phyloP scores from a whole-genome alignment of 2,888 invertebrate genomes.

The Tachina grossa region DNA sequence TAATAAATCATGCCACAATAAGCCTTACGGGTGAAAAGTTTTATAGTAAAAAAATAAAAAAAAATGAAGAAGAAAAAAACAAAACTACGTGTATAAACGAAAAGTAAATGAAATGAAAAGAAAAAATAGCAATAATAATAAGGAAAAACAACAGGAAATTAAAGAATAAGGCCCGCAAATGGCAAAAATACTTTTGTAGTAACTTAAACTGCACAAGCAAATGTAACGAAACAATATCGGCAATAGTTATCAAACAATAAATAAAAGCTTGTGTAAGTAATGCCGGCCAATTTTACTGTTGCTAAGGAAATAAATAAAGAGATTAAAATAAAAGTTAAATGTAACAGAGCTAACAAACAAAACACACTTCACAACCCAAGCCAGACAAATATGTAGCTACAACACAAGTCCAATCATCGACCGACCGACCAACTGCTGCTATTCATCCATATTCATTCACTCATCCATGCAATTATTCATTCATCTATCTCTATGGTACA shows the following conservation, averaged over 20 bases:
- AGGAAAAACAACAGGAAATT: conserved; percentile 9
- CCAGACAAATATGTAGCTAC: conserved; percentile 20
- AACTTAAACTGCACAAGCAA: background rate
- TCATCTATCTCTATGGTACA: background rate
- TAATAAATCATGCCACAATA: background rate
- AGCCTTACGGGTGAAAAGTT: background rate
- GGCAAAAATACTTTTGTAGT: background rate
- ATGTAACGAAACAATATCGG: conserved; percentile 43
- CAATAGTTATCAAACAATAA: conserved; percentile 27
- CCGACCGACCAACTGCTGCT: background rate
- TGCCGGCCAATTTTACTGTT: conserved; percentile 47
- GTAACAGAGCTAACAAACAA: background rate
- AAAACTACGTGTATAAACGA: background rate
- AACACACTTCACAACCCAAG: background rate
- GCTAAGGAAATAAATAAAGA: conserved; percentile 49
- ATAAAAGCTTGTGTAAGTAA: conserved; percentile 2
- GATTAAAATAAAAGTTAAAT: conserved; percentile 1
- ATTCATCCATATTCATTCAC: conserved; percentile 15
- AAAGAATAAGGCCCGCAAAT: conserved; percentile 17
- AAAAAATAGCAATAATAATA: background rate
- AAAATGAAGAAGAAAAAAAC: background rate
- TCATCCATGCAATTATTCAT: background rate
- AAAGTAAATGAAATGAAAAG: conserved; percentile 12
- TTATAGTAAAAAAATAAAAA: conserved; percentile 3
- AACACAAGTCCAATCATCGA: conserved; percentile 28